Evolutionary conservation across 2,797 vertebrate genomes (phyloP), one percentile per base, ranked within the genome.

Genomic region (Sebastes itinus): DNA sequence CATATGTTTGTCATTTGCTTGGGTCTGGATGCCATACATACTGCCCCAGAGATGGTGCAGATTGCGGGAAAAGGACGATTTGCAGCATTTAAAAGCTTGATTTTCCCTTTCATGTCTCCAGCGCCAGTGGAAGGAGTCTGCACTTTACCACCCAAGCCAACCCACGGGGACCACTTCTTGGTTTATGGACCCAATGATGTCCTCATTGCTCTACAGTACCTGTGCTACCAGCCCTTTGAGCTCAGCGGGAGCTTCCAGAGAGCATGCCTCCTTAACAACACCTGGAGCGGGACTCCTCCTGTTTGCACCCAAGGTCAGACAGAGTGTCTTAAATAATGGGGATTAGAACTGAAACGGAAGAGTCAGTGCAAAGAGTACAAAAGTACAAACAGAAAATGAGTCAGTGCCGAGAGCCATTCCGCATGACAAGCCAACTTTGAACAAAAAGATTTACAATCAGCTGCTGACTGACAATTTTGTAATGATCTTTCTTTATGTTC

Each of bases 221-320:
- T 98, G 81, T 99, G 98, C 93, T 94, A 98, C 92, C 96, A 95
- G 84, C 97, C 97, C 0, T 98, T 98, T 85, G 95, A 97, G 85
- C 96, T 99, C 65, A 97, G 95, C 6, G 98, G 98, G 63, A 94
- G 82, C 33, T 96, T 97, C 69, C 96, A 97, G 90, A 96, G 97
- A 90, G 97, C 95, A 33, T 99, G 99, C 85, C 95, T 98, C 78
- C 93, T 95, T 0, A 93, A 96, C 79, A 97, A 97, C 90, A 96
- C 96, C 73, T 99, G 98, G 99, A 98, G 97, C 74, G 98, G 97
- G 67, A 95, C 95, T 70, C 94, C 96, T 75, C 97, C 98, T 49
- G 92, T 96, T 83, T 99, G 99, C 90, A 96, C 95, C 81, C 97
- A 96, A 98, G 98, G 99, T 99, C 78, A 78, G 80, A 80, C 16